These are phyloP conservation scores for Geophilus truncorum DNA, from an alignment of 2,888 invertebrate genomes.

Conservation along the genomic window DNA sequence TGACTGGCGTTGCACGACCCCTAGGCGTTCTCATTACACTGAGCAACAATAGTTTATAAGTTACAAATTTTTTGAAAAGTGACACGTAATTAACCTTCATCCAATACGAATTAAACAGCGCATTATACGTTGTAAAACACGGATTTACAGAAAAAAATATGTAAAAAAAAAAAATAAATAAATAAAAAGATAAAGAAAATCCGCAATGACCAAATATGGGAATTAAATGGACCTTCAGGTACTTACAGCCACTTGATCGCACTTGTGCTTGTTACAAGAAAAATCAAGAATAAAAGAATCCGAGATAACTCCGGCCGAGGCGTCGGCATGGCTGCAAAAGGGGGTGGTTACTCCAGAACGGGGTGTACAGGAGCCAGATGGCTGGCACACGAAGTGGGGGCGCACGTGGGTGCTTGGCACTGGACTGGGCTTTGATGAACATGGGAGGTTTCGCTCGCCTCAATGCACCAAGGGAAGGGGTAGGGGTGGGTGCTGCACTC, in stretches of 20 bases:
- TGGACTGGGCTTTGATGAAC: conserved; percentile 25
- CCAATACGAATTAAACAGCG: neutral
- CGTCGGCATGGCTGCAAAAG: conserved; percentile 21
- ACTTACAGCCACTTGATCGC: conserved; percentile 27
- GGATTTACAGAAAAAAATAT: too few relatives aligned
- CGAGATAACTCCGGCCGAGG: conserved; percentile 25
- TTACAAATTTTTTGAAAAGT: neutral
- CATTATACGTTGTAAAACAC: neutral
- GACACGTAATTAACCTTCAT: conserved; percentile 8
- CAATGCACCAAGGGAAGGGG: conserved; percentile 21
- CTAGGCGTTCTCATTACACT: conserved; percentile 2
- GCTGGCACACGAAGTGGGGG: neutral
- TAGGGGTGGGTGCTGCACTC: neutral
- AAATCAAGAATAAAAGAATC: neutral
- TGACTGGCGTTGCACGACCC: neutral
- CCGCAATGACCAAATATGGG: conserved; percentile 10
- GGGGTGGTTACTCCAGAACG: conserved; percentile 14
- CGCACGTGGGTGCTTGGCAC: conserved; percentile 25
- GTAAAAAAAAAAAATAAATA: too few relatives aligned
- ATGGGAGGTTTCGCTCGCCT: conserved; percentile 23
- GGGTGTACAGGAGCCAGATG: conserved; percentile 9
- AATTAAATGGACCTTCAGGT: neutral
- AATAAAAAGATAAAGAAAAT: neutral
- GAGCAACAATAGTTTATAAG: neutral
- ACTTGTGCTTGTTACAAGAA: conserved; percentile 6